phyloP scores from a whole-genome alignment of 1,140 invertebrate species.

The Fopius arisanus region DNA sequence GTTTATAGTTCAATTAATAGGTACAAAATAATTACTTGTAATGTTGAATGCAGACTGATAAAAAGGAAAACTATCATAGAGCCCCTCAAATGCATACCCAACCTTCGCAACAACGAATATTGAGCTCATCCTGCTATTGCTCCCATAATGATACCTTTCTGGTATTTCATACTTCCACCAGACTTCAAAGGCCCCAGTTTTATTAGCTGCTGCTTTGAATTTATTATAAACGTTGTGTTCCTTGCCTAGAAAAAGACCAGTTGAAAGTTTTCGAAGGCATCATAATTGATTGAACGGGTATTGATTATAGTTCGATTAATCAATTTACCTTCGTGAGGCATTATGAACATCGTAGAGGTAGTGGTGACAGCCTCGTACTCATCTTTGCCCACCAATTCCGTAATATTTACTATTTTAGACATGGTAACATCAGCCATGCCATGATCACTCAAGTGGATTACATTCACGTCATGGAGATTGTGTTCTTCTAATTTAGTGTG shows the following conservation, averaged over 20 bases:
- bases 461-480: slow-evolving; percentile 69
- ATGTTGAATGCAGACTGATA: slow-evolving; percentile 64
- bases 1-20: neutral
- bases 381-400: slow-evolving; percentile 63
- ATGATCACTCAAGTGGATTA: slow-evolving; percentile 79
- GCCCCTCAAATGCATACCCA: slow-evolving; percentile 68
- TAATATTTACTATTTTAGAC: slow-evolving; percentile 69
- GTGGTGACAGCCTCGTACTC: slow-evolving; percentile 63
- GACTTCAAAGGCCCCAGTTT: slow-evolving; percentile 64
- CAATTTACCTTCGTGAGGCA: slow-evolving; percentile 64
- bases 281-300: slow-evolving; percentile 22
- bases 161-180: slow-evolving; percentile 69
- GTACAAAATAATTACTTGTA: slow-evolving; percentile 48
- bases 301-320: neutral
- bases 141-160: slow-evolving; percentile 68
- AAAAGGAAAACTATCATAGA: slow-evolving; percentile 57
- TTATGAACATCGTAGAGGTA: slow-evolving; percentile 66
- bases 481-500: slow-evolving; percentile 64
- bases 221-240: slow-evolving; percentile 64
- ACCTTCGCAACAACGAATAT: slow-evolving; percentile 69
- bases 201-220: slow-evolving; percentile 60
- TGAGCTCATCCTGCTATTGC: slow-evolving; percentile 68
- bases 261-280: neutral
- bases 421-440: slow-evolving; percentile 71
- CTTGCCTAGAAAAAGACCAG: slow-evolving; percentile 53